Base-by-base conservation (phyloP, 2,888 invertebrate genomes). In the Lycocerus yunnanus region DNA sequence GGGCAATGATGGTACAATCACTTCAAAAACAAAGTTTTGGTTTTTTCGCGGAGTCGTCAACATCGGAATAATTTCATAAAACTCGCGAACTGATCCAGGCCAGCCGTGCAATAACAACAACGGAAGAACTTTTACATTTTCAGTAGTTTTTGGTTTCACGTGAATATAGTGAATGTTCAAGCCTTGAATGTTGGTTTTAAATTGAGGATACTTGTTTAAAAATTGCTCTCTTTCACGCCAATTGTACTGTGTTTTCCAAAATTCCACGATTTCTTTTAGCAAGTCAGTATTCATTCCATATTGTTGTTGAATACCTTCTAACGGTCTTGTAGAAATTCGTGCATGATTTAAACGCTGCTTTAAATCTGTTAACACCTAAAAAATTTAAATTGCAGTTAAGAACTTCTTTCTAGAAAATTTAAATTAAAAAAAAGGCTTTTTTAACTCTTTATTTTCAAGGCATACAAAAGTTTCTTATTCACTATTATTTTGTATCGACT, bases 11-110 rank as follows among this genome's bases (percentile, higher is more conserved):
- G 88, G 89, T 0, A 90, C 89, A 8, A 93, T 88, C 71, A 93
- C 87, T 84, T 93, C 93, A 80, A 93, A 93, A 0, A 91, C 92
- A 77, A 92, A 92, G 77, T 91, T 87, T 58, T 88, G 85, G 0
- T 88, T 89, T 0, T 86, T 81, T 63, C 88, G 86, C 0, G 88
- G 88, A 0, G 89, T 91, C 0, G 84, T 86, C n/a, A 95, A 87
- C 60, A 90, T 83, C 0, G 94, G 94, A 67, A 95, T 92, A 0
- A 94, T 85, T 66, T 92, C 91, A 82, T 93, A 93, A 86, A 96
- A 97, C 86, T 97, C 97, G 15, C 92, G 88, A 1, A 96, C 89
- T 0, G 95, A 95, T 0, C 96, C 95, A 0, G 97, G 96, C 97
- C 97, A 97, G 58, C 97, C 97, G 84, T 97, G 97, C 13, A 94